Evolutionary conservation across 1,140 invertebrate genomes (phyloP).

Genomic region (Mercenaria mercenaria): DNA sequence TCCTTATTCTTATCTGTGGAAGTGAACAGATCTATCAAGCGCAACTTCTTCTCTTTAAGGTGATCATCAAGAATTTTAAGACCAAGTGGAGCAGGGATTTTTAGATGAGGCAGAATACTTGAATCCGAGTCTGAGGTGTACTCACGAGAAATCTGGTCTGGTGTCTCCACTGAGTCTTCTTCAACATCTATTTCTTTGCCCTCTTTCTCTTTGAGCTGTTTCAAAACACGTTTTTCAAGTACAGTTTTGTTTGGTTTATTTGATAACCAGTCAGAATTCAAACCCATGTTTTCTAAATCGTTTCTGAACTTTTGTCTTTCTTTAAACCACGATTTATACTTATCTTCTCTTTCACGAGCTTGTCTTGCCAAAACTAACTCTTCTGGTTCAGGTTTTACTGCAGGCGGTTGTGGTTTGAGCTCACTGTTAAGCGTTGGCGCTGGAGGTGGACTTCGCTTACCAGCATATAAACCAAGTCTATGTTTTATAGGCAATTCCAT

Average conservation of each 20-base stretch:
- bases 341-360: constrained; percentile 72
- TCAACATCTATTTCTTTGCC: constrained; percentile 22
- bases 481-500: constrained; percentile 82
- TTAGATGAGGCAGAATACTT: constrained; percentile 70
- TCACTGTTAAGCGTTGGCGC: constrained; percentile 68
- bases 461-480: constrained; percentile 75
- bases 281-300: constrained; percentile 81
- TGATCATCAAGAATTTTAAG: constrained; percentile 80
- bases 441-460: constrained; percentile 61
- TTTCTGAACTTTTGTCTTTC: constrained; percentile 80
- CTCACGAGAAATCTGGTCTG: constrained; percentile 43
- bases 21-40: constrained; percentile 83
- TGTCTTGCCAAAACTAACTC: constrained; percentile 69
- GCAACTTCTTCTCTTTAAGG: constrained; percentile 78
- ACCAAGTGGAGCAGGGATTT: constrained; percentile 79
- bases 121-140: constrained; percentile 46
- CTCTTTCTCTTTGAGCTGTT: constrained; percentile 63
- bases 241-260: constrained; percentile 82
- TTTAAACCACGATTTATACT: constrained; percentile 81
- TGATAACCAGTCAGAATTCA: constrained; percentile 79
- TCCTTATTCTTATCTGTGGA: constrained; percentile 82
- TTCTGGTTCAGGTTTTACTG: constrained; percentile 58
- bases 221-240: constrained; percentile 79
- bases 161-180: neutral
- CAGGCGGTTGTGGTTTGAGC: constrained; percentile 66